Conservation (phyloP, 2,113 vertebrate species). For the Hypocryptadius cinnamomeus region DNA sequence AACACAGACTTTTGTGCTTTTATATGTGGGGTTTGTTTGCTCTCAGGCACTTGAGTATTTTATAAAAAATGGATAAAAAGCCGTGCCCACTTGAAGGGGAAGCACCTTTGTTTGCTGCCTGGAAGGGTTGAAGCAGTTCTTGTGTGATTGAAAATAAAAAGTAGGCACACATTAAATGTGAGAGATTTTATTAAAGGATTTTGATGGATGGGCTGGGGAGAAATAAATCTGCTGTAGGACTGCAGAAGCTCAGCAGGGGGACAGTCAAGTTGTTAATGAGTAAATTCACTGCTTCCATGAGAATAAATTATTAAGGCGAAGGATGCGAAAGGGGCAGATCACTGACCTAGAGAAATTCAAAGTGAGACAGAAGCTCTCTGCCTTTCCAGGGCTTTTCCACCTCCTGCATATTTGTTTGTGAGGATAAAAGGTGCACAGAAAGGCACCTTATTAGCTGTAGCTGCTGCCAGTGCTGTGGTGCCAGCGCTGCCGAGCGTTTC, state of each 20-base stretch:
- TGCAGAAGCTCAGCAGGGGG: neutral
- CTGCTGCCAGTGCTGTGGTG: neutral
- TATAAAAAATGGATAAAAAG: neutral
- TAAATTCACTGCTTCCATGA: neutral
- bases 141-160: neutral
- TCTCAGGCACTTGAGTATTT: neutral
- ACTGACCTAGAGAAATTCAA: neutral
- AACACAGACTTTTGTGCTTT: neutral
- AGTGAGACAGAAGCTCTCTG: neutral
- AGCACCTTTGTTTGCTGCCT: neutral
- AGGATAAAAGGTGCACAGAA: neutral
- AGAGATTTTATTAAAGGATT: neutral
- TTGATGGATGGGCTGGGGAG: neutral
- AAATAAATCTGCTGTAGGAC: neutral
- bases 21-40: neutral
- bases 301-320: neutral
- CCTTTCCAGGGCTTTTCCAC: neutral
- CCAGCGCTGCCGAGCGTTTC: accelerated
- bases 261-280: slow-evolving; percentile 5
- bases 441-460: neutral
- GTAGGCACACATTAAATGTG: neutral
- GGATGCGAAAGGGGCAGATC: neutral
- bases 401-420: neutral
- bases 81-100: neutral
- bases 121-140: neutral